phyloP scores from a whole-genome alignment of 2,113 vertebrate genomes.

The Clarias macrocephalus region DNA sequence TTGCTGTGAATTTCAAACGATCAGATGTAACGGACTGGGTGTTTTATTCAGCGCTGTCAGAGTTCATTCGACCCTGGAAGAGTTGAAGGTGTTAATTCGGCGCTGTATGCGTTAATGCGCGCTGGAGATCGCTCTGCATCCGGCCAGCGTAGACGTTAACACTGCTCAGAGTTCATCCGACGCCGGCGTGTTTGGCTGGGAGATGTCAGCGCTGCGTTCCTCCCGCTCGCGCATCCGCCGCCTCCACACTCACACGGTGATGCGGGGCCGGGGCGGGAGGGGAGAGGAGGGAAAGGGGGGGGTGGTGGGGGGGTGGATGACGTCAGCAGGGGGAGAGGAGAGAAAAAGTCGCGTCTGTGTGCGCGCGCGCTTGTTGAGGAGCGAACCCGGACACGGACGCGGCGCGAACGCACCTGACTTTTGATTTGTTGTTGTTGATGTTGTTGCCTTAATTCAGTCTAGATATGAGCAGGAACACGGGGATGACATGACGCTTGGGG shows the following conservation, averaged over 20 bases:
- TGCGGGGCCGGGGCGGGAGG: no score
- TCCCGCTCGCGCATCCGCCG: slow-evolving; percentile 14
- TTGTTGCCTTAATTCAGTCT: no score
- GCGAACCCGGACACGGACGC: slow-evolving; percentile 22
- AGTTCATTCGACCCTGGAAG: neutral
- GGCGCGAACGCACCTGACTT: neutral
- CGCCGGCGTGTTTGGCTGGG: neutral
- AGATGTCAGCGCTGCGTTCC: neutral
- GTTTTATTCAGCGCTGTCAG: neutral
- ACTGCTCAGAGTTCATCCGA: neutral
- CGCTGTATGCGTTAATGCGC: neutral
- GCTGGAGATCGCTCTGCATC: neutral
- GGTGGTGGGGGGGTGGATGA: slow-evolving; percentile 46
- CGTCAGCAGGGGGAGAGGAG: slow-evolving; percentile 56
- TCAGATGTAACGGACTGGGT: neutral
- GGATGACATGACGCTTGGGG: no score
- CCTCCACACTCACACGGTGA: slow-evolving; percentile 28
- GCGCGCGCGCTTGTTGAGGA: slow-evolving; percentile 29
- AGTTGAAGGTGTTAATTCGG: neutral
- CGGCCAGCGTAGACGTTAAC: neutral
- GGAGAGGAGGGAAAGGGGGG: no score
- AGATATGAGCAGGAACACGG: neutral
- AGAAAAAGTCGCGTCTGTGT: slow-evolving; percentile 33
- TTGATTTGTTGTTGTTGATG: no score
- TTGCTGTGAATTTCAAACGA: neutral